Conservation (phyloP, 2,113 vertebrate species). For the Thinocorus orbignyianus region DNA sequence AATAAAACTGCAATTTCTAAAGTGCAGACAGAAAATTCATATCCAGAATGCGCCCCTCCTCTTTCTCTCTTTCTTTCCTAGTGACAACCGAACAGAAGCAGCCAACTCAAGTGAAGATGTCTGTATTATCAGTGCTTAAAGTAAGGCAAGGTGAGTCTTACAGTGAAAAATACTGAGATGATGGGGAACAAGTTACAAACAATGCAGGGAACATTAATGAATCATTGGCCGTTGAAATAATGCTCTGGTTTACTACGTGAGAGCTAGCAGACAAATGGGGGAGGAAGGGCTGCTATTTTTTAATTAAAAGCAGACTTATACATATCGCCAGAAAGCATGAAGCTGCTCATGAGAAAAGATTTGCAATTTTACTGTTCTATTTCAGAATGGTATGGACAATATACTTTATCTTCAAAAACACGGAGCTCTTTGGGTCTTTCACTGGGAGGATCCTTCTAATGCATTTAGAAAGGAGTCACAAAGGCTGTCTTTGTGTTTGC, state of each 20-base stretch:
- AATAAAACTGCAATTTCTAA: background rate
- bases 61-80: background rate
- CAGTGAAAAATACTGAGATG: background rate
- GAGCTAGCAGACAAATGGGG: background rate
- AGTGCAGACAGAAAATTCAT: background rate
- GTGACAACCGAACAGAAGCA: background rate
- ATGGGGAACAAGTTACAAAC: background rate
- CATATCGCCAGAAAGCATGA: background rate
- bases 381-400: background rate
- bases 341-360: background rate
- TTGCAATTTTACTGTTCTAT: background rate
- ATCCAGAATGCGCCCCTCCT: background rate
- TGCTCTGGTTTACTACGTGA: background rate
- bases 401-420: background rate
- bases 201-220: background rate
- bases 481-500: background rate
- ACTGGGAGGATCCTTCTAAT: background rate
- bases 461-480: background rate
- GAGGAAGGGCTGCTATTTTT: background rate
- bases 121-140: background rate
- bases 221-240: background rate
- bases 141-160: background rate
- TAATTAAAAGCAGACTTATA: background rate
- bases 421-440: background rate
- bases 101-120: background rate